Conservation (phyloP, 2,888 invertebrate genomes). For the Spialia ferax region DNA sequence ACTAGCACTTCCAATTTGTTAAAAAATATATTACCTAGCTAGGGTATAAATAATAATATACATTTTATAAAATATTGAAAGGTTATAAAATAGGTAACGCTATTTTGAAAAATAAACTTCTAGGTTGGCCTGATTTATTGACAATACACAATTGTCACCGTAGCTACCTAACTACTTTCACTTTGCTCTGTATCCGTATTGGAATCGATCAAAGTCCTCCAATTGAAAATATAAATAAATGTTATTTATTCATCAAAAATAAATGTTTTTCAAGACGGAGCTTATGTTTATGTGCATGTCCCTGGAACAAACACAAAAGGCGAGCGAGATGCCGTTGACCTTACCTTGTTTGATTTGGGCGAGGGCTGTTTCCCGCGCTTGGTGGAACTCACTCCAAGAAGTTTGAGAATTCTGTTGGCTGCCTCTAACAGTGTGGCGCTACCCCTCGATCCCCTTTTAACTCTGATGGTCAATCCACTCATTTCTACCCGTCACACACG, state of each 20-base stretch:
- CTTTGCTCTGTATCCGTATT: conserved; percentile 27
- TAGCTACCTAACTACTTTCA: conserved; percentile 20
- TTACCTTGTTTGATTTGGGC: conserved; percentile 81
- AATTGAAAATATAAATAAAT: not conserved
- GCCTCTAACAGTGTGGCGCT: conserved; percentile 85
- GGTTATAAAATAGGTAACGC: too few relatives aligned
- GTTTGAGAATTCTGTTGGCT: conserved; percentile 84
- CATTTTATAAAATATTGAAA: not conserved
- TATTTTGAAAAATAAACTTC: too few relatives aligned
- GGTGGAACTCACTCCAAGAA: conserved; percentile 83
- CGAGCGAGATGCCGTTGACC: conserved; percentile 71
- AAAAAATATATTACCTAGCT: too few relatives aligned
- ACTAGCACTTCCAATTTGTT: too few relatives aligned
- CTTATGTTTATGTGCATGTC: conserved; percentile 16
- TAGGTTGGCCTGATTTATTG: not conserved
- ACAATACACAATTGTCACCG: conserved; percentile 49
- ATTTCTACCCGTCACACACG: conserved; percentile 80
- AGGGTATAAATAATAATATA: too few relatives aligned
- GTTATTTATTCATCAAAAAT: not conserved
- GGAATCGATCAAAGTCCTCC: not conserved
- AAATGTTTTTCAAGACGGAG: not conserved
- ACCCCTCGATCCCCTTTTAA: conserved; percentile 85
- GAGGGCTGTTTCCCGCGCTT: conserved; percentile 86
- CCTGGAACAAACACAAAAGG: conserved; percentile 46
- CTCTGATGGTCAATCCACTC: conserved; percentile 85